phyloP scores from a whole-genome alignment of 1,140 invertebrate genomes.

The Gonioctena quinquepunctata region DNA sequence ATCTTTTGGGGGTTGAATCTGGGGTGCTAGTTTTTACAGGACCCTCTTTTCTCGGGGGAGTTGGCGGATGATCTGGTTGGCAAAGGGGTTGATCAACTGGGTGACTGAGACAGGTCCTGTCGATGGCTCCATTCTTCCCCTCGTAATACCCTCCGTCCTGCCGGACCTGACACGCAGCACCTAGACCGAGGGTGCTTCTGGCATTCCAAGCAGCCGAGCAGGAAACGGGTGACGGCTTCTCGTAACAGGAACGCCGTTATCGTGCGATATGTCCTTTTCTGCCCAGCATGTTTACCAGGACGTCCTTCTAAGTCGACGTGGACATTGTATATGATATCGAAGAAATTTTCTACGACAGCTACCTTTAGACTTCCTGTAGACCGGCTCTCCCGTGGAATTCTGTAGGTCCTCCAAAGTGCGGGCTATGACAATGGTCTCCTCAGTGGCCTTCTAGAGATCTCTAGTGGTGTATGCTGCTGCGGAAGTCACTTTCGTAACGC shows the following conservation, averaged over 20 bases:
- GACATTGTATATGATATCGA: slow-evolving; percentile 94
- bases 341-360: slow-evolving; percentile 95
- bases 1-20: slow-evolving; percentile 52
- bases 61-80: slow-evolving; percentile 21
- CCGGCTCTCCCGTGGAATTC: slow-evolving; percentile 59
- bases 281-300: slow-evolving; percentile 91
- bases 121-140: slow-evolving; percentile 1
- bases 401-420: too few relatives aligned
- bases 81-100: too few relatives aligned
- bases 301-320: slow-evolving; percentile 90
- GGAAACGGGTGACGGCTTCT: slow-evolving; percentile 92
- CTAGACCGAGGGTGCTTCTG: slow-evolving; percentile 82
- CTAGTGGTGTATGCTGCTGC: too few relatives aligned
- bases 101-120: too few relatives aligned
- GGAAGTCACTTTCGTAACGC: too few relatives aligned
- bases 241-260: slow-evolving; percentile 92
- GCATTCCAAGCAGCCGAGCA: slow-evolving; percentile 91
- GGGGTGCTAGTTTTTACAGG: slow-evolving; percentile 31
- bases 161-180: neutral
- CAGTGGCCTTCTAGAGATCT: too few relatives aligned
- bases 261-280: slow-evolving; percentile 93
- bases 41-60: too few relatives aligned
- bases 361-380: slow-evolving; percentile 92
- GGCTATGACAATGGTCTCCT: too few relatives aligned
- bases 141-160: slow-evolving; percentile 20